Percentiles rank a stretch among this genome's conserved stretches.
These are phyloP conservation scores for Falco cherrug DNA, from an alignment of 2,797 vertebrate genomes.

Conservation along the genomic window DNA sequence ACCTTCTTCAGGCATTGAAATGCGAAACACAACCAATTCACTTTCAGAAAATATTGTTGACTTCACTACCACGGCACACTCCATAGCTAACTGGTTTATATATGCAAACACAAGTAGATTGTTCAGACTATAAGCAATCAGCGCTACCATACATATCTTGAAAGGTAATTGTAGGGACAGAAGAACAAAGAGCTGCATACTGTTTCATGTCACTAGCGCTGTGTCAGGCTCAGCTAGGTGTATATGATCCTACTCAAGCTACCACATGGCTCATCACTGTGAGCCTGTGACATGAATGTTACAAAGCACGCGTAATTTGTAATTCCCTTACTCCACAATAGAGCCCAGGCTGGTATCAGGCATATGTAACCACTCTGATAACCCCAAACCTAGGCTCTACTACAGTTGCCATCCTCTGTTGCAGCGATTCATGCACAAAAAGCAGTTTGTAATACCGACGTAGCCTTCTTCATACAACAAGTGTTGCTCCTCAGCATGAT, in stretches of 20 bases:
- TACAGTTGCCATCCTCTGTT: not conserved
- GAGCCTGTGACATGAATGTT: fast-evolving
- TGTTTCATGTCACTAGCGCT: not conserved
- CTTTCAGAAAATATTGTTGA: not conserved
- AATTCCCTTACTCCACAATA: not conserved
- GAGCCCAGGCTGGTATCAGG: not conserved
- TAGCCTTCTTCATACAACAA: no score
- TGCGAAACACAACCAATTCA: not conserved
- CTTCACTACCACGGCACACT: not conserved
- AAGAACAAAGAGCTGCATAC: not conserved
- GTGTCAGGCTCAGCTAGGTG: not conserved
- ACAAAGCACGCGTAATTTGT: fast-evolving
- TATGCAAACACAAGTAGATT: not conserved
- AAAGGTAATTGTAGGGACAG: not conserved
- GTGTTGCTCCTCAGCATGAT: not conserved
- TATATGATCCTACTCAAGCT: not conserved
- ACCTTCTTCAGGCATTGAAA: not conserved
- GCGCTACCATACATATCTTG: not conserved
- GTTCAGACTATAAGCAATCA: not conserved
- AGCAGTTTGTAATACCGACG: not conserved
- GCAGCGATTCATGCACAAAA: not conserved
- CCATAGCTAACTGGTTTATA: not conserved
- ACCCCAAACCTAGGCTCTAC: not conserved
- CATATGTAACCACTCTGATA: not conserved
- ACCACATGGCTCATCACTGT: fast-evolving